Evolutionary conservation across 2,797 vertebrate species (phyloP), one percentile per base, ranked within the genome.

Genomic region (Rallus crepitans): DNA sequence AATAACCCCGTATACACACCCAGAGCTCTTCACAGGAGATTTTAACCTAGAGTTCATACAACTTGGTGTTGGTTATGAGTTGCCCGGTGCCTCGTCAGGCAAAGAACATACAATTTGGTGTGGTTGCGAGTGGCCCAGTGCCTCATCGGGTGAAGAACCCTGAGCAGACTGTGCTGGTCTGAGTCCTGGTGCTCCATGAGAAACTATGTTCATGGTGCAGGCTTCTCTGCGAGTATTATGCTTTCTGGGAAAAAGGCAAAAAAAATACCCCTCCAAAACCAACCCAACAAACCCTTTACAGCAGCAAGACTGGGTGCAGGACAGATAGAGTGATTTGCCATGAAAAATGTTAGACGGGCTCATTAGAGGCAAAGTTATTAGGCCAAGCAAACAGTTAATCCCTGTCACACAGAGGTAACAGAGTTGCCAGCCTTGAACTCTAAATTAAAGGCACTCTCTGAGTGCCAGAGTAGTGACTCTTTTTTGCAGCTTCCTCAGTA

Each of bases 401-500:
- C 95, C 89, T 94, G 93, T 96, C 95, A 97, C 96, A 94, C 66
- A 96, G 92, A 88, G 77, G 97, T 91, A 97, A 96, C 94, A 89
- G 93, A 95, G 92, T 94, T 97, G 93, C 95, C 96, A 96, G 84
- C 87, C 91, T 90, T 83, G 80, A 97, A 97, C 87, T 95, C 89
- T 50, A 95, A 97, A 97, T 96, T 96, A 96, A 93, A 96, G 91
- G 92, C 92, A 93, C 84, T 94, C 81, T 96, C 83, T 57, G 93
- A 95, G 95, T 31, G 50, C 86, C 75, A 90, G 90, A 96, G 73
- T 91, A 97, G 93, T 95, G 95, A 97, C 90, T 96, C 95, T 94
- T 94, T 97, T 94, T 63, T 96, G 96, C 95, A 94, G 96, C 95
- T 96, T 97, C 96, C 96, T 97, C 96, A 95, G 96, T 96, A 96